A percentile compares a stretch with the other conserved stretches of the same genome.
phyloP scores from a whole-genome alignment of 1,140 invertebrate genomes.

The Geopemphigus sp. region DNA sequence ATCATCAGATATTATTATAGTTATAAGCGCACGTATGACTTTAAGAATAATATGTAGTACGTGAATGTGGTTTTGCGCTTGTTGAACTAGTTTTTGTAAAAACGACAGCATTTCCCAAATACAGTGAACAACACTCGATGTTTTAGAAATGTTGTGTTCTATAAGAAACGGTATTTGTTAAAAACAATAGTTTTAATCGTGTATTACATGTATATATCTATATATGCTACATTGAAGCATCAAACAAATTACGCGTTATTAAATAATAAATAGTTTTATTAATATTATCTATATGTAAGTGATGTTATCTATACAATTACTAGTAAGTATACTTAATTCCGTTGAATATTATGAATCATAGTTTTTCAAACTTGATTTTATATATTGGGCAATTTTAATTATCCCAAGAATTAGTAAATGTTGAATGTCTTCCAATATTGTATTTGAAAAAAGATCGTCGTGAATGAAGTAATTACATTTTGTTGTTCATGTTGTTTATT shows the following conservation, averaged over 20 bases:
- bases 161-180: too few relatives aligned
- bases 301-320: too few relatives aligned
- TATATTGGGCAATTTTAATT: neutral
- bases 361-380: too few relatives aligned
- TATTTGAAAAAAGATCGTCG: slow-evolving; percentile 12
- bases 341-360: too few relatives aligned
- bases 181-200: too few relatives aligned
- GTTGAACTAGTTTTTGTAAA: neutral
- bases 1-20: neutral
- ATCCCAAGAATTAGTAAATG: neutral
- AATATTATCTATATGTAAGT: too few relatives aligned
- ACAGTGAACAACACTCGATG: neutral
- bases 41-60: neutral
- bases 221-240: too few relatives aligned
- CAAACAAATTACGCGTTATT: too few relatives aligned
- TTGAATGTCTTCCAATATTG: slow-evolving; percentile 6
- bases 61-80: neutral
- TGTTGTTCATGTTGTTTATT: neutral
- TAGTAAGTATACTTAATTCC: too few relatives aligned
- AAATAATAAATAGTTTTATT: too few relatives aligned
- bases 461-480: slow-evolving; percentile 19
- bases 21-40: neutral
- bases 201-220: too few relatives aligned
- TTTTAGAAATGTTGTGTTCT: neutral
- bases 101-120: too few relatives aligned